A percentile compares a stretch with the other conserved stretches of the same genome.
These are phyloP conservation scores for Perca fluviatilis DNA, from an alignment of 2,113 vertebrate species.

Conservation along the genomic window DNA sequence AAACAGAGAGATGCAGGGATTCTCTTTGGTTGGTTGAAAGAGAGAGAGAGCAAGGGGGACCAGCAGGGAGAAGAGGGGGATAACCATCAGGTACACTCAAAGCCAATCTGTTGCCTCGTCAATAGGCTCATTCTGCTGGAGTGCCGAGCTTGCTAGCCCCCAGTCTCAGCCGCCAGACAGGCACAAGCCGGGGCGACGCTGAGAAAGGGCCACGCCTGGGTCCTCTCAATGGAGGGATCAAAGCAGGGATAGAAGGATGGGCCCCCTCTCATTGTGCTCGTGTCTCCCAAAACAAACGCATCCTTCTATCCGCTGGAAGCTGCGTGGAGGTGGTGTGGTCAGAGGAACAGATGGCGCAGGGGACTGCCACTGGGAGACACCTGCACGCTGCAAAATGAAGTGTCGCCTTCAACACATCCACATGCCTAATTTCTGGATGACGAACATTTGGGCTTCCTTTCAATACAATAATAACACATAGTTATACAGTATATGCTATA, in stretches of 20 bases:
- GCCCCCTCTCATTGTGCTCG: constrained; percentile 75
- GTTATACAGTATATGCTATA: background rate
- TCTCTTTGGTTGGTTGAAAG: constrained; percentile 70
- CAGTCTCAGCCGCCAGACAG: constrained; percentile 39
- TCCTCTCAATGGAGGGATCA: constrained; percentile 78
- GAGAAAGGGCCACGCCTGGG: constrained; percentile 56
- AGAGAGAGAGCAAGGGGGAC: constrained; percentile 30
- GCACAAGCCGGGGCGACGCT: constrained; percentile 29
- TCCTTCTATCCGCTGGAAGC: constrained; percentile 66
- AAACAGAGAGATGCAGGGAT: constrained; percentile 76
- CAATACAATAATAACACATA: background rate
- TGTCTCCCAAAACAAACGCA: constrained; percentile 81
- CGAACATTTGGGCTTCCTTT: constrained; percentile 7
- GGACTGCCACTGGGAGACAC: constrained; percentile 54
- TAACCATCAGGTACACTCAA: constrained; percentile 80
- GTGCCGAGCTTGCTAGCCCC: constrained; percentile 51
- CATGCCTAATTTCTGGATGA: constrained; percentile 13
- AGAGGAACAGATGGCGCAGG: constrained; percentile 74
- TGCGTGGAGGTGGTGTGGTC: constrained; percentile 40
- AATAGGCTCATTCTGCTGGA: constrained; percentile 81
- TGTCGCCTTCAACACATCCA: constrained; percentile 28
- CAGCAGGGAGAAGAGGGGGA: constrained; percentile 52
- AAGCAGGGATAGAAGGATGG: constrained; percentile 69
- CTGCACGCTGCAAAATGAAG: constrained; percentile 38
- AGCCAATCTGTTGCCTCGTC: constrained; percentile 82